Evolutionary conservation across 2,888 invertebrate species (phyloP).

Genomic region (Cephus rjabovi): DNA sequence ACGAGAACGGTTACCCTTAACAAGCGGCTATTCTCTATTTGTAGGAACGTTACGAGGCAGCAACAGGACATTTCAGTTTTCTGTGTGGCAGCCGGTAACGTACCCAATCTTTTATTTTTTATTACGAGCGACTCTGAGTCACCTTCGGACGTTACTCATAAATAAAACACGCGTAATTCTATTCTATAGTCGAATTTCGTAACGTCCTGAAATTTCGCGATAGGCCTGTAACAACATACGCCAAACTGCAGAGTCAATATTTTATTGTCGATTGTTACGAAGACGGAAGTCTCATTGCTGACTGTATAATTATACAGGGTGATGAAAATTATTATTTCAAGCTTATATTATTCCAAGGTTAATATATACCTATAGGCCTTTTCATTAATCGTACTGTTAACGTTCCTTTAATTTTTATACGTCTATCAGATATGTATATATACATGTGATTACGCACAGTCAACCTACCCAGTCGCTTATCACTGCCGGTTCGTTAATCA

Average conservation of each 20-base stretch:
- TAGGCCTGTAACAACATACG: background rate
- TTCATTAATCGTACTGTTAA: background rate
- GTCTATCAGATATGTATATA: background rate
- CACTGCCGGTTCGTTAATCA: background rate
- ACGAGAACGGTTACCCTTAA: background rate
- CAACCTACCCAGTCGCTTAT: background rate
- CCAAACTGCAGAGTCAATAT: background rate
- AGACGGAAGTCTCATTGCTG: background rate
- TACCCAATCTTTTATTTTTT: background rate
- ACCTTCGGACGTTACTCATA: too few relatives aligned
- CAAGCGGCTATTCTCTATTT: background rate
- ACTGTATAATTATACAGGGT: background rate
- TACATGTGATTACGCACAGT: background rate
- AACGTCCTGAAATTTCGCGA: background rate
- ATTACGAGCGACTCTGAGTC: too few relatives aligned
- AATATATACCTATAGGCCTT: background rate
- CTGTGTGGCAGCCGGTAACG: background rate
- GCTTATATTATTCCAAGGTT: background rate
- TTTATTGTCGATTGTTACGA: background rate
- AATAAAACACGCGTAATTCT: background rate
- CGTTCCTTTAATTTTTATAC: background rate
- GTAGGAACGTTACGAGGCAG: background rate
- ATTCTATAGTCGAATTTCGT: too few relatives aligned
- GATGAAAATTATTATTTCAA: background rate
- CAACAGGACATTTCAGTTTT: background rate